These are phyloP conservation scores for Corythaixoides concolor DNA, from an alignment of 2,113 vertebrate species.

Conservation along the genomic window DNA sequence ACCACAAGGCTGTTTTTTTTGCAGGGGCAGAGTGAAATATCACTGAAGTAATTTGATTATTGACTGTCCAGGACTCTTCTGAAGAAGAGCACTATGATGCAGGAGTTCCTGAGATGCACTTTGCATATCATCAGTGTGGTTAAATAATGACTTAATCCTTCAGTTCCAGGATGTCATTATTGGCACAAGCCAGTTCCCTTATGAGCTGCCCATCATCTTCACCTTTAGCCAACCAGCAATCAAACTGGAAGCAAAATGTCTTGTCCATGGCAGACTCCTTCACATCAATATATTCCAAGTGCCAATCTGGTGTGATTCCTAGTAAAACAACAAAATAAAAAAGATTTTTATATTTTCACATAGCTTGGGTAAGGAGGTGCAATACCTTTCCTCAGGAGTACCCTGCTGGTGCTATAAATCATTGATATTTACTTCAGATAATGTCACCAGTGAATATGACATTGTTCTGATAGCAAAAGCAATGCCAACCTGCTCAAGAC, in stretches of 20 bases:
- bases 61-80: neutral
- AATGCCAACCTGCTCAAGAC: neutral
- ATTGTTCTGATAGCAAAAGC: neutral
- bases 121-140: neutral
- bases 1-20: neutral
- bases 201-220: conserved; percentile 91
- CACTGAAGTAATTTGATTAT: neutral
- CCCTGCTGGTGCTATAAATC: rapidly evolving
- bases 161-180: conserved; percentile 88
- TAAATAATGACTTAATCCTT: conserved; percentile 80
- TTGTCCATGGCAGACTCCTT: conserved; percentile 86
- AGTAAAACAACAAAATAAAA: neutral
- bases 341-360: neutral
- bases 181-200: conserved; percentile 91
- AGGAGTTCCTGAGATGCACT: neutral
- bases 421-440: neutral
- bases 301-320: conserved; percentile 92
- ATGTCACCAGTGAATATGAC: neutral
- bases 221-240: conserved; percentile 92
- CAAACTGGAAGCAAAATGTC: conserved; percentile 92
- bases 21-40: neutral
- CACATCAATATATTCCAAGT: conserved; percentile 89
- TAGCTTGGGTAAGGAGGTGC: neutral
- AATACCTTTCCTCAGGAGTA: neutral
- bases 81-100: neutral